Evolutionary conservation across 2,888 invertebrate genomes (phyloP).

Genomic region (Dascillus cervinus): DNA sequence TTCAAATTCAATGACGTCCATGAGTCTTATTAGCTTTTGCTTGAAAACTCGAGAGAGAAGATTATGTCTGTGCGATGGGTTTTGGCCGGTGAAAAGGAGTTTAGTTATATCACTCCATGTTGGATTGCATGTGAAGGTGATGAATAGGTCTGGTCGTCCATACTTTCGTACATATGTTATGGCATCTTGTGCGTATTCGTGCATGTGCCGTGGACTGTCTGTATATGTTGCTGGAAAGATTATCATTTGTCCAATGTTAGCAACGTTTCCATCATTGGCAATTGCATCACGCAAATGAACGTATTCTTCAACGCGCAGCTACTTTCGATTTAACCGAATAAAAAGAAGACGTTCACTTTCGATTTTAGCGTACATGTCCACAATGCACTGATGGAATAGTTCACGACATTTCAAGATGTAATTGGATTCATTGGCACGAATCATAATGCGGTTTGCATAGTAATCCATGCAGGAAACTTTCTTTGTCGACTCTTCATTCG

Average conservation of each 20-base stretch:
- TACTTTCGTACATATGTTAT: conserved; percentile 30
- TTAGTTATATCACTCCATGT: conserved; percentile 24
- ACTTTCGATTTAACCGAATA: conserved; percentile 28
- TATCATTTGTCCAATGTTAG: conserved; percentile 20
- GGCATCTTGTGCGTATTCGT: conserved; percentile 24
- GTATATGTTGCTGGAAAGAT: conserved; percentile 28
- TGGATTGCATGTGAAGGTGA: no score
- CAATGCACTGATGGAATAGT: conserved; percentile 32
- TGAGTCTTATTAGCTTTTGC: conserved; percentile 22
- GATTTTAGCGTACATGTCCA: conserved; percentile 37
- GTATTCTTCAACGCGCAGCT: conserved; percentile 30
- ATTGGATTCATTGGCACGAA: conserved; percentile 22
- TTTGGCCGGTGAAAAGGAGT: conserved; percentile 6
- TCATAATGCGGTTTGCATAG: conserved; percentile 27
- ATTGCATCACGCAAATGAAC: conserved; percentile 25
- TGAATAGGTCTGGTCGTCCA: conserved; percentile 26
- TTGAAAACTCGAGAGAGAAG: conserved; percentile 23
- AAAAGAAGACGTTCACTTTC: conserved; percentile 32
- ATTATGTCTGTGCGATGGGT: conserved; percentile 17
- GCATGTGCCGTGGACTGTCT: conserved; percentile 25
- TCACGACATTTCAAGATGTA: conserved; percentile 24
- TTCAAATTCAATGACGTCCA: no score
- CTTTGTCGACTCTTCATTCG: conserved; percentile 19
- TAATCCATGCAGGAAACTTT: conserved; percentile 24
- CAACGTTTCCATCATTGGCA: conserved; percentile 1